Conservation (phyloP, 1,140 invertebrate species). For the Thrips palmi region DNA sequence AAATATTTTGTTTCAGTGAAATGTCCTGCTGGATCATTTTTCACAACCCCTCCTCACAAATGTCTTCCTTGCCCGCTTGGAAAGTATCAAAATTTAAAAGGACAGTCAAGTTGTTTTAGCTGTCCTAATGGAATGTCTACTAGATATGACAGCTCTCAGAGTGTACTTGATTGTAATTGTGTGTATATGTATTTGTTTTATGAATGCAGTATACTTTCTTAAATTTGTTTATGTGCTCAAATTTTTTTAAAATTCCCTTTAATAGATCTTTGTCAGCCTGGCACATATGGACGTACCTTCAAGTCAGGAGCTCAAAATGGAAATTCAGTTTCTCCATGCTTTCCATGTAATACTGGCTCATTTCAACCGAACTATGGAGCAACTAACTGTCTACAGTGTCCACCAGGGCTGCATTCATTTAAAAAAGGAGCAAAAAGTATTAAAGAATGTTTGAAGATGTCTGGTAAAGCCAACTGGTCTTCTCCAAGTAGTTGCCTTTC, state of each 20-base stretch:
- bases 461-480: too few relatives aligned
- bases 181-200: constrained; percentile 14
- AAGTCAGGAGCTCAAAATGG: constrained; percentile 11
- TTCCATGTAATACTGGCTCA: constrained; percentile 34
- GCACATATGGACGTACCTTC: constrained; percentile 20
- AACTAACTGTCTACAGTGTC: constrained; percentile 32
- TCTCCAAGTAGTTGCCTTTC: too few relatives aligned
- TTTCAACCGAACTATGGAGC: constrained; percentile 40
- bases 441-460: not conserved
- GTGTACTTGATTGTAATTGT: constrained; percentile 37
- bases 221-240: not conserved
- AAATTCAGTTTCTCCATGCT: constrained; percentile 24
- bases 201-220: constrained; percentile 4
- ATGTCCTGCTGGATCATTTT: constrained; percentile 47
- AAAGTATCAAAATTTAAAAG: constrained; percentile 36
- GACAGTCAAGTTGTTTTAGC: constrained; percentile 30
- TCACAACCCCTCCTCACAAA: constrained; percentile 28
- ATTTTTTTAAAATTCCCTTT: not conserved
- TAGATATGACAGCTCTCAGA: constrained; percentile 30
- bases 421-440: not conserved
- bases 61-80: constrained; percentile 38
- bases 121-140: constrained; percentile 44
- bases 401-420: constrained; percentile 16
- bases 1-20: constrained; percentile 26
- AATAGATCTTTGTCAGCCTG: constrained; percentile 21